Evolutionary conservation across 2,797 vertebrate genomes (phyloP).

Genomic region (Megalops cyprinoides): DNA sequence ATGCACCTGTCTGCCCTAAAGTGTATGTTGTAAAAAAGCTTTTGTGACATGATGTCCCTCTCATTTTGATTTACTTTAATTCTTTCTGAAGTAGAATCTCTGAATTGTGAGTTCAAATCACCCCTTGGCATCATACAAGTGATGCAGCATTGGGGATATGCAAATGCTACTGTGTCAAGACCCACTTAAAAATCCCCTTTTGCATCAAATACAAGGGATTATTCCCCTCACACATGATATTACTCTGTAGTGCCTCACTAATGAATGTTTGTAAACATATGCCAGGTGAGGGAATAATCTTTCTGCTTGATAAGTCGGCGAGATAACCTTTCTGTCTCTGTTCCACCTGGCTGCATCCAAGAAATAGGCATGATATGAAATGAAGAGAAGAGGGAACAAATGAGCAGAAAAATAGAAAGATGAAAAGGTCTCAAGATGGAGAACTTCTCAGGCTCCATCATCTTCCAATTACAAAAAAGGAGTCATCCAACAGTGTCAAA

Average conservation of each 20-base stretch:
- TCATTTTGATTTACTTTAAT: constrained; percentile 23
- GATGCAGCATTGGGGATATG: constrained; percentile 17
- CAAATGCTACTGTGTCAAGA: constrained; percentile 29
- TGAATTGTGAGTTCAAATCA: constrained; percentile 18
- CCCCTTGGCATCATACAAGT: constrained; percentile 13
- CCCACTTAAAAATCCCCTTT: constrained; percentile 32
- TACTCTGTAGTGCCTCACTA: constrained; percentile 25
- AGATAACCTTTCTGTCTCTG: constrained; percentile 36
- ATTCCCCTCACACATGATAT: constrained; percentile 15
- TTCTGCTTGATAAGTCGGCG: constrained; percentile 31
- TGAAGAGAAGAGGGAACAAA: neutral
- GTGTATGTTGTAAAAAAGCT: constrained; percentile 25
- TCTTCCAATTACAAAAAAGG: neutral
- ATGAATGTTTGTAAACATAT: constrained; percentile 41
- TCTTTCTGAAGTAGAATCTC: constrained; percentile 6
- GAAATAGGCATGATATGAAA: constrained; percentile 19
- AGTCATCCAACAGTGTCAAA: neutral
- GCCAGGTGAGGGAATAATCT: constrained; percentile 33
- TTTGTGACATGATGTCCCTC: constrained; percentile 28
- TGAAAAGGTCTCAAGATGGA: constrained; percentile 7
- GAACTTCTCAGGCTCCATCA: neutral
- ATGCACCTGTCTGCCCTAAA: neutral
- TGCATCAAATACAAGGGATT: constrained; percentile 20
- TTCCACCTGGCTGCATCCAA: constrained; percentile 18
- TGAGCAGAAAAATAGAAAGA: neutral